Evolutionary conservation across 2,113 vertebrate genomes (phyloP), one percentile per base, ranked within the genome.

Genomic region (Cyphomyrus plagiostoma): DNA sequence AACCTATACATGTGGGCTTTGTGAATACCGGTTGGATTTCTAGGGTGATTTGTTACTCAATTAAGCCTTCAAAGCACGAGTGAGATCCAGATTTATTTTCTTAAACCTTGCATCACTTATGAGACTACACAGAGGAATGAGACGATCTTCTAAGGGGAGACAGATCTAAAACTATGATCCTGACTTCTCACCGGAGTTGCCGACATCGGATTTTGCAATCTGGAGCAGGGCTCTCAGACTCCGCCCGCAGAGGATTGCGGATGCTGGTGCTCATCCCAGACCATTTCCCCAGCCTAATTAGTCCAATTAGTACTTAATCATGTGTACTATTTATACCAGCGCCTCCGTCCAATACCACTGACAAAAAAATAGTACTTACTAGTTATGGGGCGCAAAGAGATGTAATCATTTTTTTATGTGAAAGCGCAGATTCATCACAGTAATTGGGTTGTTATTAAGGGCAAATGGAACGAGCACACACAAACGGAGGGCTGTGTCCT

Each of bases 381-480:
- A 80, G 74, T 80, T 80, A 80, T 80, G 74, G 74, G 35, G 74
- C 35, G n/a, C 74, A 80, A 39, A 80, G 74, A 80, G 74, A 80
- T 80, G 74, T 80, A 80, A 80, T 80, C 74, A 80, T 80, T 80
- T 80, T 80, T 80, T 80, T 80, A 80, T 39, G 74, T 80, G 74
- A 80, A 80, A 80, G 74, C 35, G 74, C 74, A 80, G 15, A 80
- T 80, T 80, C 74, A 42, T 80, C 74, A 80, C 74, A 80, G 74
- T 80, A 80, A 80, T 80, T 80, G 35, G 74, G 74, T 19, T 80
- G 35, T 80, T 39, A 80, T 39, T 39, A 80, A 39, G 74, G 74
- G 74, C 74, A 80, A 42, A 9, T 80, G 74, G 74, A 80, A 80
- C 1, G 17, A 42, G 0, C 30, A 80, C 15, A 77, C 4, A 77